phyloP scores from a whole-genome alignment of 2,888 invertebrate genomes.

The Lydus trimaculatus region DNA sequence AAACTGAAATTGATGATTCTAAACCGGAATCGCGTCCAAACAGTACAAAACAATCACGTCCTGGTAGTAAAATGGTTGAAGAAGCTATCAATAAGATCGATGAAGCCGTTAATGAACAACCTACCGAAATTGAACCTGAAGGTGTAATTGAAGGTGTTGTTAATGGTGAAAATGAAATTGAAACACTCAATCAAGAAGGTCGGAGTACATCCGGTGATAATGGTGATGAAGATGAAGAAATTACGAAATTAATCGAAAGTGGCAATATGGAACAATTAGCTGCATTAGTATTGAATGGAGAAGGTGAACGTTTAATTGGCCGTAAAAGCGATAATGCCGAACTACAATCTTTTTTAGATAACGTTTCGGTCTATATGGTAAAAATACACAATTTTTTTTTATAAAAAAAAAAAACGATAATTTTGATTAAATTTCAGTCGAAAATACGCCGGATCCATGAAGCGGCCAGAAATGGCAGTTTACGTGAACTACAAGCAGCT shows the following conservation, averaged over 20 bases:
- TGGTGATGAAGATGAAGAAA: constrained; percentile 69
- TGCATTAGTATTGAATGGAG: constrained; percentile 85
- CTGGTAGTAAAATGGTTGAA: constrained; percentile 17
- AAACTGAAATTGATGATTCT: constrained; percentile 20
- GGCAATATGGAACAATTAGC: constrained; percentile 92
- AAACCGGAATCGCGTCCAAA: constrained; percentile 21
- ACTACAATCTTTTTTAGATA: constrained; percentile 85
- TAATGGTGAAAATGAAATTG: constrained; percentile 58
- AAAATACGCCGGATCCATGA: constrained; percentile 90
- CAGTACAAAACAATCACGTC: constrained; percentile 14
- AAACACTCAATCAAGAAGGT: constrained; percentile 61
- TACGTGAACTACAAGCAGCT: constrained; percentile 84
- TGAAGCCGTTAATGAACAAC: constrained; percentile 22
- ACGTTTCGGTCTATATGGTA: constrained; percentile 88
- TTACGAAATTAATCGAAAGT: constrained; percentile 71
- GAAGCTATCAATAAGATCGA: constrained; percentile 23
- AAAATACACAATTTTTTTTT: too few species aligned
- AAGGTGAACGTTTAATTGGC: constrained; percentile 79
- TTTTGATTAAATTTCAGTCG: constrained; percentile 64
- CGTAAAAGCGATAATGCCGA: constrained; percentile 76
- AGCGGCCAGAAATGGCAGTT: constrained; percentile 84
- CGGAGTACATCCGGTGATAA: constrained; percentile 62
- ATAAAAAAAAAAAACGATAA: too few species aligned
- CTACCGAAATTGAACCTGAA: constrained; percentile 47
- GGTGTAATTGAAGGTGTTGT: constrained; percentile 59